phyloP scores from a whole-genome alignment of 2,888 invertebrate genomes.

The Ectobius pallidus region DNA sequence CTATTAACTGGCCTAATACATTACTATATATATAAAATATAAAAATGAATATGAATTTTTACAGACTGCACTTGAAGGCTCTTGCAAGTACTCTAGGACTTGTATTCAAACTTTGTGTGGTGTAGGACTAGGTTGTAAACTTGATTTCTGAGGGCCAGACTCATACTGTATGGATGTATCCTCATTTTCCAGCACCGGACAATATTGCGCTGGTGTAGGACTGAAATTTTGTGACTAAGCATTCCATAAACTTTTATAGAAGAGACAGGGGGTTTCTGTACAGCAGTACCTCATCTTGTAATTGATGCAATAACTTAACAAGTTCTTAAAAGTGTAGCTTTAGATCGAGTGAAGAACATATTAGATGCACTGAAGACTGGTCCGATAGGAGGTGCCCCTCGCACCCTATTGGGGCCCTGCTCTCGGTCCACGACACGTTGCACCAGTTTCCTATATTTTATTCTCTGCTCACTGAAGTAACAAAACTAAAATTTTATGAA shows the following conservation, averaged over 20 bases:
- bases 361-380: constrained; percentile 42
- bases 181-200: constrained; percentile 45
- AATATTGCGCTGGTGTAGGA: constrained; percentile 43
- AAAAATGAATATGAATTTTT: constrained; percentile 19
- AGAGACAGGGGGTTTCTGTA: constrained; percentile 56
- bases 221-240: constrained; percentile 46
- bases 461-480: constrained; percentile 46
- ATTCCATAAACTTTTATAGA: constrained; percentile 46
- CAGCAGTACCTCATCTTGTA: constrained; percentile 61
- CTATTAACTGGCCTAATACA: constrained; percentile 43
- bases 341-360: constrained; percentile 45
- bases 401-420: constrained; percentile 15
- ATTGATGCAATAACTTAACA: constrained; percentile 60
- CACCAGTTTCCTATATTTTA: constrained; percentile 45
- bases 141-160: constrained; percentile 45
- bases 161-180: constrained; percentile 42
- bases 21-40: constrained; percentile 33
- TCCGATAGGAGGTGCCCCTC: constrained; percentile 39
- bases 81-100: constrained; percentile 45
- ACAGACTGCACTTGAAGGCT: constrained; percentile 45
- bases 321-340: constrained; percentile 45
- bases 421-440: constrained; percentile 41
- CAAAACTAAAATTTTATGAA: constrained; percentile 43
- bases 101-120: constrained; percentile 46
- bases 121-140: constrained; percentile 46